Evolutionary conservation across 1,140 invertebrate genomes (phyloP), one percentile per base, ranked within the genome.

Genomic region (Bactericera cockerelli): DNA sequence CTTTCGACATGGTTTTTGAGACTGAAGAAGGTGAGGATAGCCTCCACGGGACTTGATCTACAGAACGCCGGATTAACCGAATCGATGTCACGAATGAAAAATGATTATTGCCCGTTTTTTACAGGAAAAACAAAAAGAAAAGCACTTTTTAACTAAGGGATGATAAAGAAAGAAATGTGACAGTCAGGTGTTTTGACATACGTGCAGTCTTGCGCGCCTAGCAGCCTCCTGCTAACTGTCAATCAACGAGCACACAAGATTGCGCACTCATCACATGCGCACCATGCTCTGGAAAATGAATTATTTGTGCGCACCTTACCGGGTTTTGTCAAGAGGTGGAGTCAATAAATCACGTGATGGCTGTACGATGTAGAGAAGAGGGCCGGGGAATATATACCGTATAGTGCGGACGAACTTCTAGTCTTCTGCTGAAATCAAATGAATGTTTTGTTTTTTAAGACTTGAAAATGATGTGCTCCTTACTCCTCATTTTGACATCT

Each of bases 161-260:
- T 49, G 42, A 49, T 49, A 49, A 49, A 19, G 22, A 49, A 22
- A 49, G 42, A 49, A 49, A 49, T 49, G 42, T 49, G 42, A 49
- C 42, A 49, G 22, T 49, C 42, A 49, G 42, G 42, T 49, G 42
- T 49, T 49, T 49, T 49, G 42, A 49, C 42, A 49, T 19, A 49
- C 42, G 42, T 49, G 42, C 42, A 16, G n/a, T 49, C 42, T n/a
- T 49, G 42, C 42, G 42, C 42, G 42, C n/a, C 4, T 49, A 49
- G 42, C 42, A 49, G 42, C 42, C 42, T 49, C n/a, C 42, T 49
- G 42, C 42, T 49, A 49, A 49, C 42, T 49, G 42, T 49, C 42
- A 49, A 49, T 49, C 42, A 49, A 19, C 22, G 42, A 49, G 22
- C 42, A 49, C 22, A 49, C 42, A 49, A 49, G 42, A 49, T 19